Evolutionary conservation across 2,797 vertebrate genomes (phyloP), one percentile per base, ranked within the genome.

Genomic region (Leucoraja ocellata): DNA sequence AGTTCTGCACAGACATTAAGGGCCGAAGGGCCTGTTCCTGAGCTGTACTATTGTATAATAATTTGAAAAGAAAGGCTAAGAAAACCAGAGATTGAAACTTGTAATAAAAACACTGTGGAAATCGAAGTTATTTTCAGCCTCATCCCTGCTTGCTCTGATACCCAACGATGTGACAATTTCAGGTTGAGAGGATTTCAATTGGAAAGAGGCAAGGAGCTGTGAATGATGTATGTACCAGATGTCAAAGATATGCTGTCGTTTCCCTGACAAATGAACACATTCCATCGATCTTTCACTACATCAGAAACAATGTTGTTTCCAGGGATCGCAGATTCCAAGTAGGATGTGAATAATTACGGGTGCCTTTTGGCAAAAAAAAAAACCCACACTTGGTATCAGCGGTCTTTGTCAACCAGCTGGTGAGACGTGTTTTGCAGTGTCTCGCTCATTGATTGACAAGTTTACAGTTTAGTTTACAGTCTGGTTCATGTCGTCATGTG

Each of bases 261-360:
- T 73, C 46, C 21, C 36, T 73, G 68, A 73, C 32, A 73, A 68
- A 73, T 73, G 68, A 71, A 91, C 88, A 73, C 36, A 3, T 91
- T n/a, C 32, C 36, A 91, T 91, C 46, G 88, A 91, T 91, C 65
- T 91, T 63, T 32, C 65, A 73, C 65, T 91, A 3, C 23, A 91
- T 91, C 36, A 91, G 14, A 9, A 36, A 61, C 86, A 90, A 71
- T 39, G 32, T 65, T 73, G 32, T 39, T 32, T 73, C 23, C 88
- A 39, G 16, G 65, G 65, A 68, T 68, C 2, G 65, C 36, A 36
- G 68, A 65, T 91, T 71, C 86, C 68, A 91, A 73, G 88, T 65
- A 91, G 88, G 65, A 73, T 91, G 88, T 91, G 65, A 91, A 91
- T 71, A 18, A 71, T 71, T 65, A 73, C n/a, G 28, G 9, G 63